Evolutionary conservation across 2,797 vertebrate genomes (phyloP).

Genomic region (Furcifer pardalis): DNA sequence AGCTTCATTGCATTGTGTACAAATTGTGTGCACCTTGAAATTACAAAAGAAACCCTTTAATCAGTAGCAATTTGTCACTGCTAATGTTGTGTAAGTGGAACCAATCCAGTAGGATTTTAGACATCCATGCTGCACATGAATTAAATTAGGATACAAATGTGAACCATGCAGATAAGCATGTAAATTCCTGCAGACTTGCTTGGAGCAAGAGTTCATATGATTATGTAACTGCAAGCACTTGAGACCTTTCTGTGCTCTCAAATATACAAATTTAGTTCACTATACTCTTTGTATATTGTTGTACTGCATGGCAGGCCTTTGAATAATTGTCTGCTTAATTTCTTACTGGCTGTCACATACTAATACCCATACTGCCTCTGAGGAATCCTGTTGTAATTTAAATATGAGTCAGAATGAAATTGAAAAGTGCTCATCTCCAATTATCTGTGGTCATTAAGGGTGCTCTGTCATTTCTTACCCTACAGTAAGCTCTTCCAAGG

Average conservation of each 20-base stretch:
- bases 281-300: not conserved
- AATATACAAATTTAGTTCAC: not conserved
- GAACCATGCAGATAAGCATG: too few relatives aligned
- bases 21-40: too few relatives aligned
- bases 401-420: conserved; percentile 1
- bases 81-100: too few relatives aligned
- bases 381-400: not conserved
- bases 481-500: not conserved
- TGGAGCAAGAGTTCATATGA: too few relatives aligned
- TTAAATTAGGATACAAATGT: too few relatives aligned
- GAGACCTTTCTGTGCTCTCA: not conserved
- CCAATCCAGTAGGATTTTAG: too few relatives aligned
- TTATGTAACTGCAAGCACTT: too few relatives aligned
- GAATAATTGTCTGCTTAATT: not conserved
- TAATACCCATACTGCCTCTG: not conserved
- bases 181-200: too few relatives aligned
- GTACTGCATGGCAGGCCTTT: too few relatives aligned
- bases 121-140: too few relatives aligned
- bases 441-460: conserved; percentile 12
- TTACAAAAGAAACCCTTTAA: too few relatives aligned
- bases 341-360: not conserved
- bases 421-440: not conserved
- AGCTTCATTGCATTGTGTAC: too few relatives aligned
- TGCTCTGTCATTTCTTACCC: not conserved
- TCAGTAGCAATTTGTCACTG: not conserved